Base-by-base conservation (phyloP, 1,140 invertebrate species). In the Caerostris darwini region DNA sequence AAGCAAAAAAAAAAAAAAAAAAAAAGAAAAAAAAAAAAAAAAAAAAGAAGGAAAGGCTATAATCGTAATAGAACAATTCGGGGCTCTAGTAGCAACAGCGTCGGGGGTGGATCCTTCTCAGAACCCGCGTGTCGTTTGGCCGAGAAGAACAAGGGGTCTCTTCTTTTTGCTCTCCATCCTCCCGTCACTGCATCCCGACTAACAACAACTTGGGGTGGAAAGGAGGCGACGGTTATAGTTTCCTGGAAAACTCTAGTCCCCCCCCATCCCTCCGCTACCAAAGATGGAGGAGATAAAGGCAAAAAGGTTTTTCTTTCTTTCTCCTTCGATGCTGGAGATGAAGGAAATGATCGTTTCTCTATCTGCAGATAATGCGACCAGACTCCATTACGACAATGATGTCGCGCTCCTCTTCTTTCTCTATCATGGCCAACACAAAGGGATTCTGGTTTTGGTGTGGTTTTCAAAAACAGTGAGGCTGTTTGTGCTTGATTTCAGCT, bases 201-300 rank as follows among this genome's bases (percentile, higher is more conserved):
- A 77, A 77, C 69, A 77, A 77, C 34, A 34, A 77, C 10, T 53
- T 50, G 19, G 69, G 34, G 14, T 50, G 34, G 56, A 85, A n/a
- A 10, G 82, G 82, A 6, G 57, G 82, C 14, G 56, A 58, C 56
- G 54, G 82, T 85, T 85, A 85, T 54, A 58, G 57, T n/a, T 77
- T 53, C 34, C 69, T 77, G 69, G 50, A 77, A 77, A 19, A 50
- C 7, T 34, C 34, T n/a, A 19, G 10, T 17, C 54, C n/a, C 34
- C 10, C 50, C 4, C 69, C 50, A 3, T 3, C 69, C 10, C 69
- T 50, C 19, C 34, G 17, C 12, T 77, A 77, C 50, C 69, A n/a
- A n/a, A 17, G 7, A 17, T 3, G 34, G 69, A 53, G 34, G 69
- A 50, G 7, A 17, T 3, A 10, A 34, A 53, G 34, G 69, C 7